Percentiles rank a stretch among this genome's conserved stretches.
These are phyloP conservation scores for Hydrophis major DNA, from an alignment of 2,797 vertebrate species.

Conservation along the genomic window DNA sequence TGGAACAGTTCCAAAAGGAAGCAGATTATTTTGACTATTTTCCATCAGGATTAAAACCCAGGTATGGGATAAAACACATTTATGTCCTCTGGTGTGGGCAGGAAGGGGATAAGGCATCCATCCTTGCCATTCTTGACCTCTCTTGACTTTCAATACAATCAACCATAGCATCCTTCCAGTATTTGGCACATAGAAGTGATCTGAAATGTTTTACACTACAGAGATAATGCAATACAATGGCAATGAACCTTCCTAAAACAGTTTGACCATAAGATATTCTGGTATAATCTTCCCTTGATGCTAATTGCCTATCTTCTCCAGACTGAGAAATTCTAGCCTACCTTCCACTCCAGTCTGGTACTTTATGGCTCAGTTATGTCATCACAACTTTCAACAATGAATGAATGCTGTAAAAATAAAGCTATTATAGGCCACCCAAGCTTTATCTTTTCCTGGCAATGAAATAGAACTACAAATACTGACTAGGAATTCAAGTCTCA, in stretches of 20 bases:
- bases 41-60: too few species aligned
- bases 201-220: not conserved
- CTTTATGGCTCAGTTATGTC: not conserved
- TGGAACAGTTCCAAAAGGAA: too few species aligned
- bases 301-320: not conserved
- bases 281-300: not conserved
- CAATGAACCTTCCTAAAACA: too few species aligned
- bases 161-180: not conserved
- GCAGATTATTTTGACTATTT: too few species aligned
- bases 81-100: not conserved
- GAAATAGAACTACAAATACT: not conserved
- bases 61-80: too few species aligned
- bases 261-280: not conserved
- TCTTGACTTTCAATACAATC: not conserved
- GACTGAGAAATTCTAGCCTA: not conserved
- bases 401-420: not conserved
- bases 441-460: not conserved
- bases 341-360: not conserved
- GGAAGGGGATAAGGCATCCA: not conserved
- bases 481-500: not conserved
- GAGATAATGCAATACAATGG: not conserved
- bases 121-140: not conserved
- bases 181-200: not conserved
- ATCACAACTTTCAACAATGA: not conserved
- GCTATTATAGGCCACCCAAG: not conserved